Base-by-base conservation (phyloP, 1,140 invertebrate genomes). In the Drosophila dunni region DNA sequence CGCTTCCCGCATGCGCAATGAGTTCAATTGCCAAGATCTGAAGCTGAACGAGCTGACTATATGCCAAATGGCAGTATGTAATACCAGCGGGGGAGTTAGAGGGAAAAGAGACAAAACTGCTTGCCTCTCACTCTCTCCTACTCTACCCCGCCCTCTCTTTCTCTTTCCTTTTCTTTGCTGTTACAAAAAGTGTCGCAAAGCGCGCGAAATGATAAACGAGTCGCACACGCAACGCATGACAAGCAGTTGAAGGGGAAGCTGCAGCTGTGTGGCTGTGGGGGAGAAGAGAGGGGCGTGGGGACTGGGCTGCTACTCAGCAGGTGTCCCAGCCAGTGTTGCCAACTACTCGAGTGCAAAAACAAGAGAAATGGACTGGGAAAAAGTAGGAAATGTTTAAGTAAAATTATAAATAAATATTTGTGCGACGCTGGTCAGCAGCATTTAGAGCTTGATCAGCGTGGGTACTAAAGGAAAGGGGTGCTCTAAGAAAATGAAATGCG, bases 101-200 rank as follows among this genome's bases (percentile, higher is more conserved):
- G 29, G 38, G 33, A 24, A 33, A 9, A 40, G 50, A 17, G 45
- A 40, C 9, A 10, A 11, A 42, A n/a, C 40, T 42, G 4, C 11
- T 42, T 13, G 11, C 13, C 40, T 38, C 36, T 10, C 7, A 9
- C 36, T 38, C 24, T 29, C 7, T 38, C 36, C 1, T 9, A 9
- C 36, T 38, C 36, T 38, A 0, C 7, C 3, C 4, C 24, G 3
- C 7, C 7, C 36, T 38, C 36, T 38, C 36, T 38, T 7, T 9
- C 36, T 38, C 36, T 36, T 9, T 36, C 34, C 9, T 38, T 38
- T 38, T 10, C 13, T n/a, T 50, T 68, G 11, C 67, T 86, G 65
- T 76, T 79, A 85, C 76, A 77, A 78, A 88, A 86, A 88, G 83
- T 86, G 84, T 86, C 83, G 79, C 83, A 86, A 88, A 88, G 76